phyloP scores from a whole-genome alignment of 37 sponge, comb jelly and placozoan genomes.

The Lycopodina hypogea region DNA sequence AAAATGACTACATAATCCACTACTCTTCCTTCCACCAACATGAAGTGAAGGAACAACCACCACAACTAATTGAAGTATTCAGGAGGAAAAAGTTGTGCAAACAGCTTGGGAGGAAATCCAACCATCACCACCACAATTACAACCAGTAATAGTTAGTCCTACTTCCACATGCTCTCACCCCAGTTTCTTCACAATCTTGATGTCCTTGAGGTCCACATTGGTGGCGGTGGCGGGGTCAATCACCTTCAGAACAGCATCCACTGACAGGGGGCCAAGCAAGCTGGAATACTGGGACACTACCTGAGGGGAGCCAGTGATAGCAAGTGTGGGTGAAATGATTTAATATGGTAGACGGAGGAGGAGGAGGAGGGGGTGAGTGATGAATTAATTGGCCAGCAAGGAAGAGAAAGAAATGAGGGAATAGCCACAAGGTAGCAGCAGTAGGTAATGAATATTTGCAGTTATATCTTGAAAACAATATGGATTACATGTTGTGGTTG shows the following conservation, averaged over 20 bases:
- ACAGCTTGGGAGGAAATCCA: too few species aligned
- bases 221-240: slow-evolving; percentile 88
- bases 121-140: too few species aligned
- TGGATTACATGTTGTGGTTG: too few species aligned
- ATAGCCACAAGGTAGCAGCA: not conserved
- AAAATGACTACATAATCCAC: too few species aligned
- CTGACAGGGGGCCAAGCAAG: slow-evolving; percentile 89
- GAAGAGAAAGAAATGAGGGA: not conserved
- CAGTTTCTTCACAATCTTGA: slow-evolving; percentile 83
- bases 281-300: slow-evolving; percentile 97
- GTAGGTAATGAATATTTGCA: too few species aligned
- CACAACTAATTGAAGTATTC: too few species aligned
- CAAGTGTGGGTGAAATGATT: not conserved
- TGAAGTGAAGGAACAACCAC: too few species aligned
- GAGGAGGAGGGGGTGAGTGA: not conserved
- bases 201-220: slow-evolving; percentile 96
- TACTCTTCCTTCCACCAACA: too few species aligned
- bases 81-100: too few species aligned
- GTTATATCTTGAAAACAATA: too few species aligned
- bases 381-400: too few species aligned
- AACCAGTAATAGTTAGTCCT: too few species aligned
- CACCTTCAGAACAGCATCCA: slow-evolving; percentile 93
- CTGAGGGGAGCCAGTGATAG: slow-evolving; percentile 29
- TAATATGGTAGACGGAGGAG: not conserved
- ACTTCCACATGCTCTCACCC: slow-evolving; percentile 64